Evolutionary conservation across 2,888 invertebrate species (phyloP), one percentile per base, ranked within the genome.

Genomic region (Lasius fuliginosus): DNA sequence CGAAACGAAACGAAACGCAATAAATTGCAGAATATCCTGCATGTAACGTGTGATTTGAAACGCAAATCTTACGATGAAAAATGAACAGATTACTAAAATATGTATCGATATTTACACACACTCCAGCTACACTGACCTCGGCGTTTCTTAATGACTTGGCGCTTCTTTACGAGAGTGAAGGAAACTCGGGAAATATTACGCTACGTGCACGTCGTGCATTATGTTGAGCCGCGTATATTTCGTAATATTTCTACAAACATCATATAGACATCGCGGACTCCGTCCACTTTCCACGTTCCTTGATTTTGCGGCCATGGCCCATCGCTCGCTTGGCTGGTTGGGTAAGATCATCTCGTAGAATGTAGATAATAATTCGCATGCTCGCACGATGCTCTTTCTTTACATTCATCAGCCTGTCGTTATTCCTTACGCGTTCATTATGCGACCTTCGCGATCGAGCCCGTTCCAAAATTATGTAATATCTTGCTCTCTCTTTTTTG

Each of bases 401-500:
- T n/a, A 30, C 42, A n/a, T 23, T 58, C 12, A 68, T 68, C 42
- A 73, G 36, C 60, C 46, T 79, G 23, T 36, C 60, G 60, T 73
- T 60, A 73, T 73, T 79, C 74, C 30, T 79, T 46, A 46, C 42
- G 36, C 75, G 60, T 60, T 81, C 36, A 46, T 62, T 60, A 73
- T 12, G 27, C 33, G 74, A 36, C 60, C 79, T 79, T 74, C 74
- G 12, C 60, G 15, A 71, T 23, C 23, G 15, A 69, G 23, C 30
- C 18, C 60, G 15, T 79, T 74, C 74, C 33, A 46, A 81, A 53
- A 81, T 81, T 81, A 74, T 60, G 74, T 81, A 81, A 81, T 81
- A 73, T 73, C 46, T 79, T 36, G 23, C 33, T 58, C 60, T 60
- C 27, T 77, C 15, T 46, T 9, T 30, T 23, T 67, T 1, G 1